Base-by-base conservation (phyloP, 2,888 invertebrate genomes). In the Capitulum mitella region DNA sequence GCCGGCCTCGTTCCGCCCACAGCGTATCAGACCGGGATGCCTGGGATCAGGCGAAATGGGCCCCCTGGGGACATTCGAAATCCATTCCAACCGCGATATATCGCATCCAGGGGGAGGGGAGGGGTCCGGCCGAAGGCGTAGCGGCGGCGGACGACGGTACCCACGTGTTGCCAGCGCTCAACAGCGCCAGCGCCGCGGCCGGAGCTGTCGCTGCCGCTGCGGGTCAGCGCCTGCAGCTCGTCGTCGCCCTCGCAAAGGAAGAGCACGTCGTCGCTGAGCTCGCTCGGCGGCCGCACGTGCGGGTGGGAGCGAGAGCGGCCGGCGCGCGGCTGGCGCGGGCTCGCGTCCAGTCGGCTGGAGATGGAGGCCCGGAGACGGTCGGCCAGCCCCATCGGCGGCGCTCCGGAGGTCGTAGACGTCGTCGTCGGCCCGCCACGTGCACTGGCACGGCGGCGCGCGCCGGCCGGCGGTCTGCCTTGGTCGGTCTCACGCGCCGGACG, bases 171-270 rank as follows among this genome's bases (percentile, higher is more conserved):
- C n/a, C 58, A 29, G n/a, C 29, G 51, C 51, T 51, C 12, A n/a
- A 12, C 51, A 6, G 51, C 51, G 22, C 51, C 19, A 51, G 58
- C 58, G 10, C 29, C n/a, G 58, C 29, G 29, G 51, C 51, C 51
- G 32, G 16, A 16, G 37, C 14, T 22, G 70, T 37, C 19, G 70
- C 37, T 37, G 37, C 34, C 70, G 70, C 70, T 26, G 19, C 37
- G 22, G 37, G 70, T 70, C 22, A 70, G 70, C 34, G 70, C 14
- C 19, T n/a, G 32, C 37, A 70, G 70, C 70, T 70, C 70, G 22
- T 70, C 70, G 37, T 37, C 37, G 14, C 70, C 37, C 70, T 70
- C 70, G 32, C 70, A 70, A 10, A 70, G 37, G 37, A 70, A 70
- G 22, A 70, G 70, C 37, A 70, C 37, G 26, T 70, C 70, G 37